These are phyloP conservation scores for Pantala flavescens DNA, from an alignment of 1,140 invertebrate species.

Conservation along the genomic window DNA sequence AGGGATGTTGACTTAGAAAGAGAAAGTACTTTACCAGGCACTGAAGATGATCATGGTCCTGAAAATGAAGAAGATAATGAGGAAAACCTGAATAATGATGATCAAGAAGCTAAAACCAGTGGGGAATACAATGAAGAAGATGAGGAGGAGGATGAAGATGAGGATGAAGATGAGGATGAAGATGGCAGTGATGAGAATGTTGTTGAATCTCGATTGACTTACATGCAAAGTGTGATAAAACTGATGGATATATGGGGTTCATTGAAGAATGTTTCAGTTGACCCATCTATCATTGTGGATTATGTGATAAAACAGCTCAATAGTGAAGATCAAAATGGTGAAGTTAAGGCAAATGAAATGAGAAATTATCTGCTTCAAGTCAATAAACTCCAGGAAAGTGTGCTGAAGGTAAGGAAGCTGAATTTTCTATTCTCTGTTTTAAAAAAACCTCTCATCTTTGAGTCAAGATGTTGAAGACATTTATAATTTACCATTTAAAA, in stretches of 20 bases:
- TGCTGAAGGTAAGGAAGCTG: neutral
- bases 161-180: too few species aligned
- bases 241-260: neutral
- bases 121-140: constrained; percentile 22
- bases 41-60: too few species aligned
- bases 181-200: constrained; percentile 24
- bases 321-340: neutral
- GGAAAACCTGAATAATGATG: constrained; percentile 24
- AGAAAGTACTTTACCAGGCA: constrained; percentile 20
- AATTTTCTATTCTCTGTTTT: too few species aligned
- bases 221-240: neutral
- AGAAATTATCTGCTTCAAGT: neutral
- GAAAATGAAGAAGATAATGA: constrained; percentile 22
- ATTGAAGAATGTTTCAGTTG: neutral
- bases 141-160: constrained; percentile 18
- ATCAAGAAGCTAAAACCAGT: constrained; percentile 21
- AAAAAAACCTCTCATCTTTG: too few species aligned
- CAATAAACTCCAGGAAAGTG: neutral
- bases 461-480: too few species aligned
- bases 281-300: neutral
- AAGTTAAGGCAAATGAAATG: neutral
- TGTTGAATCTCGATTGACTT: constrained; percentile 23
- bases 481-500: too few species aligned
- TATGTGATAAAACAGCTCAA: neutral
- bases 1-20: constrained; percentile 21